phyloP scores from a whole-genome alignment of 2,113 vertebrate species.

The Barbus barbus region DNA sequence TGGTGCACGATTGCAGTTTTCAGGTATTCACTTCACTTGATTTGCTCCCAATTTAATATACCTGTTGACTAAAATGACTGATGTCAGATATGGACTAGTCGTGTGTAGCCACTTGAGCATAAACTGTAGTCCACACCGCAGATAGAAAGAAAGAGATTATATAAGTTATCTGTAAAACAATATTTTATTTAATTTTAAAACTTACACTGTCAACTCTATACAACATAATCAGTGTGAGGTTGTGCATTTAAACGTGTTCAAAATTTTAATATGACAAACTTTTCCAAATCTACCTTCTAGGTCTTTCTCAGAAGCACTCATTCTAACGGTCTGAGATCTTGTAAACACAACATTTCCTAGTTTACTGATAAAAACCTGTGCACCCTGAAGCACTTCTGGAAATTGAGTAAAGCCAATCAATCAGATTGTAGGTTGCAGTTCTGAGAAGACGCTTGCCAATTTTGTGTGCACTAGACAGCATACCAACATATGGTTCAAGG shows the following conservation, averaged over 20 bases:
- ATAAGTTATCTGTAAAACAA: background rate
- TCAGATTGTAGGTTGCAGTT: constrained; percentile 26
- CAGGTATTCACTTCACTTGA: background rate
- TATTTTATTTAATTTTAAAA: background rate
- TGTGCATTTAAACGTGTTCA: background rate
- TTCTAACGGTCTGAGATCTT: background rate
- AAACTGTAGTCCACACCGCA: background rate
- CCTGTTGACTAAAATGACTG: background rate
- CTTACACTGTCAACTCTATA: background rate
- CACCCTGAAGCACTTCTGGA: constrained; percentile 12
- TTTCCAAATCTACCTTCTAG: constrained; percentile 3
- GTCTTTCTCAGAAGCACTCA: background rate
- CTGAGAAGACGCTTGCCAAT: background rate
- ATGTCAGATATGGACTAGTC: background rate
- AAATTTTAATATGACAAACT: background rate
- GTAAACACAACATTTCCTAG: constrained; percentile 20
- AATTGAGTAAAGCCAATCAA: constrained; percentile 20
- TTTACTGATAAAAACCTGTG: constrained; percentile 24
- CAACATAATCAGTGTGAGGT: background rate
- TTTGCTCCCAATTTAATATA: background rate
- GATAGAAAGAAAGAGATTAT: background rate
- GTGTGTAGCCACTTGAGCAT: background rate
- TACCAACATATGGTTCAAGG: background rate
- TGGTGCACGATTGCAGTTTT: background rate
- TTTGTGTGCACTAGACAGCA: background rate